Percentiles rank a stretch among this genome's conserved stretches.
phyloP scores from a whole-genome alignment of 1,140 invertebrate species.

The Aphaenogaster floridana region DNA sequence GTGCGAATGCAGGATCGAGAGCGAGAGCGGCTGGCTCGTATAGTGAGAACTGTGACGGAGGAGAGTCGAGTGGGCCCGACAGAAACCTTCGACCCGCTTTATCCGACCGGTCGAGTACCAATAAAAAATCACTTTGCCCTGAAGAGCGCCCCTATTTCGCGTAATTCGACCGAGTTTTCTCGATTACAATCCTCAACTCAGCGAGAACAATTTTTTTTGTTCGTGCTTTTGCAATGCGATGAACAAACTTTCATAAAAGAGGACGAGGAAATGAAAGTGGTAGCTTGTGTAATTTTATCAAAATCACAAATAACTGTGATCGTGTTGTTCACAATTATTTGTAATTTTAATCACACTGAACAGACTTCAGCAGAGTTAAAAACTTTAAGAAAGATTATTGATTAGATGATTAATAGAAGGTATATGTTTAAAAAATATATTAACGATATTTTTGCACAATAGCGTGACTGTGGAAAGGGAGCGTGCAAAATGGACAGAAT shows the following conservation, averaged over 20 bases:
- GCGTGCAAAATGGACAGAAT: not conserved
- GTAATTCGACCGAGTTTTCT: constrained; percentile 17
- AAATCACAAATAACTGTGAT: not conserved
- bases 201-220: constrained; percentile 5
- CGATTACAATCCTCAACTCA: constrained; percentile 15
- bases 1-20: constrained; percentile 33
- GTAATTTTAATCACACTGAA: not conserved
- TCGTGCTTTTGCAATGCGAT: not conserved
- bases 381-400: not conserved
- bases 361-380: not conserved
- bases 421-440: not conserved
- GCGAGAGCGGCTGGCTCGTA: not conserved
- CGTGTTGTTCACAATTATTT: too few species aligned
- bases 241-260: not conserved
- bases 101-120: constrained; percentile 53
- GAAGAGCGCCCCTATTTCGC: constrained; percentile 39
- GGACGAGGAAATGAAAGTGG: not conserved
- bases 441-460: constrained; percentile 10
- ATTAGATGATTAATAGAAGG: not conserved
- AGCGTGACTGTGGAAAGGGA: not conserved
- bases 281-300: not conserved
- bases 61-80: constrained; percentile 28
- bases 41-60: constrained; percentile 1
- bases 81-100: constrained; percentile 65
- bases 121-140: constrained; percentile 71